Evolutionary conservation across 1,140 invertebrate genomes (phyloP).

Genomic region (Temnothorax nylanderi): DNA sequence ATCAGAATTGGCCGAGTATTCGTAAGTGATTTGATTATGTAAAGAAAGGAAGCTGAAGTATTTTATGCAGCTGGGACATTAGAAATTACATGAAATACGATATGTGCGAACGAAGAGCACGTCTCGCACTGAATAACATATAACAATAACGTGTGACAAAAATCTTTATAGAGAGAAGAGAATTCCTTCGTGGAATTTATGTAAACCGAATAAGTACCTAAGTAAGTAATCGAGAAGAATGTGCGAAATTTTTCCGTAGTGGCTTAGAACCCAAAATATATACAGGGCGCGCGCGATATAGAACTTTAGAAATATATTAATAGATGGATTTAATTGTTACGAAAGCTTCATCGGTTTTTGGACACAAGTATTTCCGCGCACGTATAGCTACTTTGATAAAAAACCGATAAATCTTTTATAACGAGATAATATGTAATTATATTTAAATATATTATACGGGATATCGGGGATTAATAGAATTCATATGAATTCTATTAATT

Average conservation of each 20-base stretch:
- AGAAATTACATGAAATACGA: constrained; percentile 3
- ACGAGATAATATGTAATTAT: constrained; percentile 5
- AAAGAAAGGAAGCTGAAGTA: not conserved
- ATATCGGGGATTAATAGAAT: constrained; percentile 5
- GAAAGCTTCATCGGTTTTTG: constrained; percentile 40
- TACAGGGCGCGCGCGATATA: not conserved
- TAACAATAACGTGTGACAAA: not conserved
- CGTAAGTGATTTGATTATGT: not conserved
- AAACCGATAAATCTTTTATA: constrained; percentile 40
- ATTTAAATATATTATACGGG: constrained; percentile 20
- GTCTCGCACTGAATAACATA: constrained; percentile 3
- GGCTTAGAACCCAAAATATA: constrained; percentile 4
- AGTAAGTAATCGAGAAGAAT: not conserved
- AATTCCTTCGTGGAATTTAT: not conserved
- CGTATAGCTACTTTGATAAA: constrained; percentile 1
- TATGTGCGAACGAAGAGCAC: not conserved
- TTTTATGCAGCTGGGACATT: not conserved
- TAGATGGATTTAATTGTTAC: constrained; percentile 5
- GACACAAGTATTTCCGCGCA: constrained; percentile 3
- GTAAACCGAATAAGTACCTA: not conserved
- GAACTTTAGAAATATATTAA: constrained; percentile 34
- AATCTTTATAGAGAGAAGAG: not conserved
- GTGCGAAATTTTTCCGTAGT: constrained; percentile 28
- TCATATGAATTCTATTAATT: not conserved
- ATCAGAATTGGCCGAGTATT: constrained; percentile 56